These are phyloP conservation scores for Gila orcuttii DNA, from an alignment of 2,113 vertebrate genomes.

Conservation along the genomic window DNA sequence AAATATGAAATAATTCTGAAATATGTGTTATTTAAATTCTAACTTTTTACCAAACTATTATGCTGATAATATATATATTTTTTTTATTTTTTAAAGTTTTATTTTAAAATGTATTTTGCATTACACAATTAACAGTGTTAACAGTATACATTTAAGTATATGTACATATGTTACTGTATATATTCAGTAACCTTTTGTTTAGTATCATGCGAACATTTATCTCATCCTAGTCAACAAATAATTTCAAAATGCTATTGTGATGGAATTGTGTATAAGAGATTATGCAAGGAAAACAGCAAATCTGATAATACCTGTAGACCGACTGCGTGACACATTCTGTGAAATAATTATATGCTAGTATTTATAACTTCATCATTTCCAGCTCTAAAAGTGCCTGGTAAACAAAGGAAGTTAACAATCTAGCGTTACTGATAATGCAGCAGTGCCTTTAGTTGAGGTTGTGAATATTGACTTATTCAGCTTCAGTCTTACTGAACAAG, in stretches of 20 bases:
- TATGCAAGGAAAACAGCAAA: background rate
- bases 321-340: background rate
- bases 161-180: too few species aligned
- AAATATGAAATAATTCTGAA: too few species aligned
- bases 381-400: background rate
- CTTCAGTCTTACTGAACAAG: constrained; percentile 82
- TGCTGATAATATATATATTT: too few species aligned
- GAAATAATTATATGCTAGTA: background rate
- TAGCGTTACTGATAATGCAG: background rate
- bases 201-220: too few species aligned
- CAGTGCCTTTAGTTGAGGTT: constrained; percentile 41
- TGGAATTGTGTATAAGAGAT: background rate
- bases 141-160: too few species aligned
- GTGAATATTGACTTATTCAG: constrained; percentile 74
- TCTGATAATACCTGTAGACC: background rate
- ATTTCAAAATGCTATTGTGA: background rate
- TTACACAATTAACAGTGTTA: too few species aligned
- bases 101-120: too few species aligned
- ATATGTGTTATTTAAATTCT: too few species aligned
- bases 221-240: background rate
- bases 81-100: too few species aligned
- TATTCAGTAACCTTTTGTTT: too few species aligned
- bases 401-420: background rate
- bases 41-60: too few species aligned
- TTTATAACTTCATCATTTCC: background rate